Evolutionary conservation across 2,797 vertebrate species (phyloP), one percentile per base, ranked within the genome.

Genomic region (Manis javanica): DNA sequence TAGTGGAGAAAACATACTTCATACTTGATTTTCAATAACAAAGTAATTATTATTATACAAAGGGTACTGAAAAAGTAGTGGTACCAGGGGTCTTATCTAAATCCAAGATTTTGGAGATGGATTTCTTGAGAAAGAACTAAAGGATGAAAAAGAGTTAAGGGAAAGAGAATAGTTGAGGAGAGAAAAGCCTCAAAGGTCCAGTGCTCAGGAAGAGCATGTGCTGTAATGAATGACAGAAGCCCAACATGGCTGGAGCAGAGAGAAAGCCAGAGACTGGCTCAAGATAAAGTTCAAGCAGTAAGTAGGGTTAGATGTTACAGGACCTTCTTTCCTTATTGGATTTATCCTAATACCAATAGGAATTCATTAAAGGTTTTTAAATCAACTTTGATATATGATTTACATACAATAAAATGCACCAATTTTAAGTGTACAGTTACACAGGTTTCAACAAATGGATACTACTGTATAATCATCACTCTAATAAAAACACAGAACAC

Each of bases 61-160:
- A 71, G 14, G 51, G 4, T 42, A n/a, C 10, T 77, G 4, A 71
- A 74, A 92, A 86, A 9, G 2, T 29, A 71, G 29, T 68, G 66
- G 12, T 86, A 39, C 37, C 2, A 68, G n/a, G 3, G 10, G 4
- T 69, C 53, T 83, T 78, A 78, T 57, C 53, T 42, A 69, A 63
- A 18, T 68, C 37, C 16, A 88, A 68, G 37, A 79, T 61, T 86
- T 92, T 12, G 14, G 19, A 37, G 31, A 31, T 81, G 29, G 7
- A 21, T 83, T 94, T 85, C 46, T 69, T 64, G 34, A 91, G 37
- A 69, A 95, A 72, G 37, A 64, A 88, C 53, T 69, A 63, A 96
- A 77, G 34, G 15, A 66, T 75, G 9, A 92, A 8, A 71, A 86
- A 89, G 12, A 64, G 19, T 34, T 31, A 10, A 14, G 46, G 31